A percentile compares a stretch with the other conserved stretches of the same genome.
phyloP scores from a whole-genome alignment of 2,888 invertebrate genomes.

The Plagodis dolabraria region DNA sequence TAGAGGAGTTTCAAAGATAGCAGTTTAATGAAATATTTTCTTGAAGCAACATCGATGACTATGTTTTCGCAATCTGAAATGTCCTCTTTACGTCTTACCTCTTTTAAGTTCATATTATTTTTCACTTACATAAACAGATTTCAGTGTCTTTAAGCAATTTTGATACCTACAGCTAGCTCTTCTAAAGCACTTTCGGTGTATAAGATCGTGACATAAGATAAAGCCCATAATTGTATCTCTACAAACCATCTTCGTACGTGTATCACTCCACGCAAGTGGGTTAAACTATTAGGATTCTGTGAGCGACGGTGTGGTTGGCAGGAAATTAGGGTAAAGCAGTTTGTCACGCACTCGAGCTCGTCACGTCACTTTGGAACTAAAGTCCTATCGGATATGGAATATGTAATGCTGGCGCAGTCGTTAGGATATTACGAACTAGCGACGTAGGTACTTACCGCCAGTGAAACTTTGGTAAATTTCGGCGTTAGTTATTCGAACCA shows the following conservation, averaged over 20 bases:
- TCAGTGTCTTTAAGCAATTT: too few species aligned
- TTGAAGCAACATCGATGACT: too few species aligned
- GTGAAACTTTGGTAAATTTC: not conserved
- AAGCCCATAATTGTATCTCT: conserved; percentile 10
- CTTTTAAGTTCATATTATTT: too few species aligned
- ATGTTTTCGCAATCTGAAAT: too few species aligned
- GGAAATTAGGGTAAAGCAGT: conserved; percentile 35
- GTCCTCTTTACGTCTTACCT: too few species aligned
- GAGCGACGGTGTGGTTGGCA: conserved; percentile 27
- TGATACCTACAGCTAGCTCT: too few species aligned
- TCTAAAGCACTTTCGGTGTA: not conserved
- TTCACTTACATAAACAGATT: too few species aligned
- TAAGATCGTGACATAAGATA: not conserved
- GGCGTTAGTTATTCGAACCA: not conserved
- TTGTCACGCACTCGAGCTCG: conserved; percentile 26
- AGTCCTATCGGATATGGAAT: conserved; percentile 29
- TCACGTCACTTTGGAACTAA: conserved; percentile 31
- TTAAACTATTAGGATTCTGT: conserved; percentile 35
- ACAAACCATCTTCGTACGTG: conserved; percentile 12
- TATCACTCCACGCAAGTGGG: conserved; percentile 23
- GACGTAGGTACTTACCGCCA: not conserved
- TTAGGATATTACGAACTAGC: conserved; percentile 1
- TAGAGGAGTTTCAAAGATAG: too few species aligned
- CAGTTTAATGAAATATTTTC: too few species aligned
- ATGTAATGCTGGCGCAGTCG: conserved; percentile 18